Percentiles rank a stretch among this genome's conserved stretches.
Conservation (phyloP, 2,797 vertebrate species). For the Odontamblyopus lacepedii region DNA sequence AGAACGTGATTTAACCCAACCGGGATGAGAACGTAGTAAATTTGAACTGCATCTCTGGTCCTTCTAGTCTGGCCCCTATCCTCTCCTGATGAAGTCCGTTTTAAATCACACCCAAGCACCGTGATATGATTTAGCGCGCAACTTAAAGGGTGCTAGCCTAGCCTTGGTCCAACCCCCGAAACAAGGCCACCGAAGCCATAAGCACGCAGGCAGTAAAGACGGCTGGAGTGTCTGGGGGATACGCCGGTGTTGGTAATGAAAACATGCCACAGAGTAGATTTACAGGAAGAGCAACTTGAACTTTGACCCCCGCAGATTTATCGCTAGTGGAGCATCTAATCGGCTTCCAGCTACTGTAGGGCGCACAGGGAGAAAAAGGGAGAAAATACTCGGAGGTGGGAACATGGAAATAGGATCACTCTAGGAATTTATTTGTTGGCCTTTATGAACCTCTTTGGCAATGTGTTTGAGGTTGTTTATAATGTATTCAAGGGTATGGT, state of each 20-base stretch:
- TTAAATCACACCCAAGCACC: slow-evolving; percentile 73
- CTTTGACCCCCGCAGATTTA: slow-evolving; percentile 62
- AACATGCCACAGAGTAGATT: slow-evolving; percentile 76
- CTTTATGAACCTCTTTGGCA: no score
- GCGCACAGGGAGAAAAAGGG: background rate
- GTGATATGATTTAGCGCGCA: slow-evolving; percentile 59
- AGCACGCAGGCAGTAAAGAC: slow-evolving; percentile 35
- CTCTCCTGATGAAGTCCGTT: slow-evolving; percentile 69
- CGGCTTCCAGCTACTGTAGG: slow-evolving; percentile 47
- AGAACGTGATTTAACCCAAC: slow-evolving; percentile 64
- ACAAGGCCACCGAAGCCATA: slow-evolving; percentile 55
- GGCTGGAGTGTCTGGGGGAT: slow-evolving; percentile 42
- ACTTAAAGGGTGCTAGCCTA: slow-evolving; percentile 50
- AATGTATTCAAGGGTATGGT: background rate
- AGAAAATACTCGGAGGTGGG: background rate
- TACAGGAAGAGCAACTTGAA: slow-evolving; percentile 74
- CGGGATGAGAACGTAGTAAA: slow-evolving; percentile 64
- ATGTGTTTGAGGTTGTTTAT: background rate
- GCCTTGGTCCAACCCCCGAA: slow-evolving; percentile 58
- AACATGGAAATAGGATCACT: background rate
- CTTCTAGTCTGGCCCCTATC: slow-evolving; percentile 14
- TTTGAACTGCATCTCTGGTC: slow-evolving; percentile 52
- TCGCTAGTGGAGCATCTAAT: slow-evolving; percentile 62
- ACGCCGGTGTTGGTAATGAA: slow-evolving; percentile 70
- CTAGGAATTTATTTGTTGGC: background rate